These are phyloP conservation scores for Ornithorhynchus anatinus DNA, from an alignment of 2,113 vertebrate genomes.

Conservation along the genomic window DNA sequence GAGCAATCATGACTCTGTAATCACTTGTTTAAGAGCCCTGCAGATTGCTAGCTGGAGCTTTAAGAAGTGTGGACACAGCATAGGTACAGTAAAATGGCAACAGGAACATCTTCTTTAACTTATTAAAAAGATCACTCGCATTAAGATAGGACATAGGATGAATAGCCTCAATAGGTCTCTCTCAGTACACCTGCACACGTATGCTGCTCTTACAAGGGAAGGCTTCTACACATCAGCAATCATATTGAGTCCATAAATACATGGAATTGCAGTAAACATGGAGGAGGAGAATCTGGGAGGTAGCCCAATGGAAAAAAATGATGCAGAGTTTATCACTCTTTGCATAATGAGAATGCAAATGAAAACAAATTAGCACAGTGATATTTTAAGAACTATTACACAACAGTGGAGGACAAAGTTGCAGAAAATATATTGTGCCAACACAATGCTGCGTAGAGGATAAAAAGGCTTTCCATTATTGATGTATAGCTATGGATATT, in stretches of 20 bases:
- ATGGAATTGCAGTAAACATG: not conserved
- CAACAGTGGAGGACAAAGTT: not conserved
- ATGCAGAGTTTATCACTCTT: constrained; percentile 13
- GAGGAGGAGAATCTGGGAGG: not conserved
- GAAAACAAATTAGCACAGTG: constrained; percentile 27
- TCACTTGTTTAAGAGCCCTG: constrained; percentile 70
- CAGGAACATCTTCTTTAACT: not conserved
- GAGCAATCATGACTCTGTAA: constrained; percentile 74
- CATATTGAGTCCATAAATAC: not conserved
- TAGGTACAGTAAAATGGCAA: not conserved
- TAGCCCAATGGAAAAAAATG: not conserved
- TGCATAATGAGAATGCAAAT: constrained; percentile 8
- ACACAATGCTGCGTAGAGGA: not conserved
- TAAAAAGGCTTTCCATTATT: not conserved
- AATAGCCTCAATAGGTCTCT: not conserved
- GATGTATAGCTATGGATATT: not conserved
- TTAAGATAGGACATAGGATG: not conserved
- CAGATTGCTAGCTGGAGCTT: constrained; percentile 41
- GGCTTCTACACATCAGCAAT: not conserved
- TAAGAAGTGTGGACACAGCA: constrained; percentile 29
- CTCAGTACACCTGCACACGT: not conserved
- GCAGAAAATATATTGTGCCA: not conserved
- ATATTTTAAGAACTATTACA: constrained; percentile 27
- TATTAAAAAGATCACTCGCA: not conserved
- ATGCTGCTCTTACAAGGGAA: not conserved